Percentiles rank a stretch among this genome's conserved stretches.
phyloP scores from a whole-genome alignment of 2,888 invertebrate genomes.

The Lottia gigantea region DNA sequence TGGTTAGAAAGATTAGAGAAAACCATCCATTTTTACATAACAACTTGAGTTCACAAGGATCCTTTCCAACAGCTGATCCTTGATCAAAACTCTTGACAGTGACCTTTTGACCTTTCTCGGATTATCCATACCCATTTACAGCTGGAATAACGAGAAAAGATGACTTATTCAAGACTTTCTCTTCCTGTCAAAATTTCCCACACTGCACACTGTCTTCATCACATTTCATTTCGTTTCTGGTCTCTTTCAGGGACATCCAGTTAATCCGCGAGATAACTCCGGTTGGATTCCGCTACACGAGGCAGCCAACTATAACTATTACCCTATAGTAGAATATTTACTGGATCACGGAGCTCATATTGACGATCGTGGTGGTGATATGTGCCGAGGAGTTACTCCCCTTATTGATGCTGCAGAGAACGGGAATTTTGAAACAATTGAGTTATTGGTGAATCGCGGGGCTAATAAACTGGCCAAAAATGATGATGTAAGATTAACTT shows the following conservation, averaged over 20 bases:
- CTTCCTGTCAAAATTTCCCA: too few species aligned
- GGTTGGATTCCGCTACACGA: slow-evolving; percentile 96
- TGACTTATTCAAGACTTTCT: too few species aligned
- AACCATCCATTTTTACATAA: too few species aligned
- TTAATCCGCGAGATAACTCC: slow-evolving; percentile 85
- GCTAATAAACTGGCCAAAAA: slow-evolving; percentile 78
- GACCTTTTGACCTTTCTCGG: too few species aligned
- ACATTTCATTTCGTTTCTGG: too few species aligned
- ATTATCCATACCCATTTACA: too few species aligned
- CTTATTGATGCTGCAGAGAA: slow-evolving; percentile 90
- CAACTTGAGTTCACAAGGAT: too few species aligned
- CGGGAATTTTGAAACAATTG: slow-evolving; percentile 83
- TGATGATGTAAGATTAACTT: slow-evolving; percentile 70
- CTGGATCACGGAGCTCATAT: slow-evolving; percentile 81
- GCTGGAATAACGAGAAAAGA: too few species aligned
- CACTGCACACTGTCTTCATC: too few species aligned
- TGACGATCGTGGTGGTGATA: slow-evolving; percentile 86
- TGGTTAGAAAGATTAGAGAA: too few species aligned
- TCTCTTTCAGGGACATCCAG: slow-evolving; percentile 80
- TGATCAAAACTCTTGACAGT: too few species aligned
- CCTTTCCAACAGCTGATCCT: too few species aligned
- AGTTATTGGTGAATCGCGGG: slow-evolving; percentile 80
- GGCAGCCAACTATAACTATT: slow-evolving; percentile 85
- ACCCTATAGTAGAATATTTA: slow-evolving; percentile 80
- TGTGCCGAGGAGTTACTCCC: slow-evolving; percentile 88